Conservation (phyloP, 1,140 invertebrate species). For the Aphaenogaster floridana region DNA sequence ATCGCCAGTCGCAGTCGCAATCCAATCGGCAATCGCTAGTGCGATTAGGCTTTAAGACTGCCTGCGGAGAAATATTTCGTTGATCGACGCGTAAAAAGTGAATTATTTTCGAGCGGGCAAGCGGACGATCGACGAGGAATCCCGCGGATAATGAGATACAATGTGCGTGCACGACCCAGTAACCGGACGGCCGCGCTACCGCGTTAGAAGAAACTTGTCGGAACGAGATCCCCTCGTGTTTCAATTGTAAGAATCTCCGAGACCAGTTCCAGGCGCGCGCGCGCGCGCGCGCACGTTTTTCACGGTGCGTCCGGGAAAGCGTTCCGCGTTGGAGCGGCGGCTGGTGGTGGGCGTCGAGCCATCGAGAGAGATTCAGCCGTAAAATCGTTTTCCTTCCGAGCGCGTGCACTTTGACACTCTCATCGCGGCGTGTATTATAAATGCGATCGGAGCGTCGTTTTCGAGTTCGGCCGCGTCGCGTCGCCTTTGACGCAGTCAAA, state of each 20-base stretch:
- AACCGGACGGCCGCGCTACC: conserved; percentile 40
- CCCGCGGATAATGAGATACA: conserved; percentile 46
- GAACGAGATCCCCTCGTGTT: conserved; percentile 71
- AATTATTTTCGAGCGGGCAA: conserved; percentile 12
- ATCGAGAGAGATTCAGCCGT: conserved; percentile 50
- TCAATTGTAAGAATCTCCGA: conserved; percentile 69
- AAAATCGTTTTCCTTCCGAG: conserved; percentile 51
- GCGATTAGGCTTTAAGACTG: background rate
- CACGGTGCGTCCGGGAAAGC: conserved; percentile 64
- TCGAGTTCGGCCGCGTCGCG: conserved; percentile 26
- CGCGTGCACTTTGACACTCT: conserved; percentile 47
- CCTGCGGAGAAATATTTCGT: background rate
- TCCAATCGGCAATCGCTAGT: no score
- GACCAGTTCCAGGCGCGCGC: conserved; percentile 26
- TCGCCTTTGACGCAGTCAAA: conserved; percentile 50
- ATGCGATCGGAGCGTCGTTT: conserved; percentile 50
- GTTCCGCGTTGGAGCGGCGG: conserved; percentile 27
- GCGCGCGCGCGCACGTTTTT: conserved; percentile 56
- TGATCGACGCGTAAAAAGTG: background rate
- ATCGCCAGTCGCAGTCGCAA: no score
- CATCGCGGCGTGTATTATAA: conserved; percentile 54
- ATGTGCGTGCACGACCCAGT: conserved; percentile 55
- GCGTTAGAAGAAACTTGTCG: conserved; percentile 66
- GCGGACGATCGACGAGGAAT: conserved; percentile 9
- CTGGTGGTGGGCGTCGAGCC: background rate